Conservation (phyloP, 2,888 invertebrate species). For the Drosophila cognata region DNA sequence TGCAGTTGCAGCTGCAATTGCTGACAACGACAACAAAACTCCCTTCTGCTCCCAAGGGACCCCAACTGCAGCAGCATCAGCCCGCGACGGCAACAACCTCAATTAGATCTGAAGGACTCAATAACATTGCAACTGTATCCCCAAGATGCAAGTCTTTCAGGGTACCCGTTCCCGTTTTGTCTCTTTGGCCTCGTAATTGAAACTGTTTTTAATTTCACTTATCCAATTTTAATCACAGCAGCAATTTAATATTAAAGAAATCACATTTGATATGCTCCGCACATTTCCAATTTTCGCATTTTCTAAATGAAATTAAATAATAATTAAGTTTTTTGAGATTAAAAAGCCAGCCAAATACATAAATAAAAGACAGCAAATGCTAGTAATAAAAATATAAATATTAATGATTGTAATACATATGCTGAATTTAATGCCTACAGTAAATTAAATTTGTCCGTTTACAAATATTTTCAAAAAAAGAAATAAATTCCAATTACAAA, state of each 20-base stretch:
- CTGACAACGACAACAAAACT: slow-evolving; percentile 24
- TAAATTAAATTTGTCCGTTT: background rate
- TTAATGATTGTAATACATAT: background rate
- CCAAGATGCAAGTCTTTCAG: slow-evolving; percentile 1
- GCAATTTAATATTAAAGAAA: background rate
- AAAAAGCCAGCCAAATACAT: background rate
- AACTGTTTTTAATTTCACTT: slow-evolving; percentile 1
- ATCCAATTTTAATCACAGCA: slow-evolving; percentile 12
- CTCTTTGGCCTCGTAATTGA: background rate
- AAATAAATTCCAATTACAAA: background rate
- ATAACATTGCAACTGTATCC: slow-evolving; percentile 7
- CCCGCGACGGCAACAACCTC: slow-evolving; percentile 42
- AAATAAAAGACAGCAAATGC: background rate
- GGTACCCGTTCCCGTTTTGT: background rate
- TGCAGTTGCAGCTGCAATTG: slow-evolving; percentile 38
- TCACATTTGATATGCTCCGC: background rate
- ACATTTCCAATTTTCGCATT: background rate
- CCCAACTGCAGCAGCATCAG: background rate
- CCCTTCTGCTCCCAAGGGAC: slow-evolving; percentile 56
- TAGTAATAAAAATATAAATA: background rate
- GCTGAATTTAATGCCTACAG: background rate
- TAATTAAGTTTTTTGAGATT: background rate
- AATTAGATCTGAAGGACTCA: slow-evolving; percentile 37
- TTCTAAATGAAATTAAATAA: background rate
- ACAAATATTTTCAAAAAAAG: background rate